Base-by-base conservation (phyloP, 2,113 vertebrate species). In the Lampris megalopsis region DNA sequence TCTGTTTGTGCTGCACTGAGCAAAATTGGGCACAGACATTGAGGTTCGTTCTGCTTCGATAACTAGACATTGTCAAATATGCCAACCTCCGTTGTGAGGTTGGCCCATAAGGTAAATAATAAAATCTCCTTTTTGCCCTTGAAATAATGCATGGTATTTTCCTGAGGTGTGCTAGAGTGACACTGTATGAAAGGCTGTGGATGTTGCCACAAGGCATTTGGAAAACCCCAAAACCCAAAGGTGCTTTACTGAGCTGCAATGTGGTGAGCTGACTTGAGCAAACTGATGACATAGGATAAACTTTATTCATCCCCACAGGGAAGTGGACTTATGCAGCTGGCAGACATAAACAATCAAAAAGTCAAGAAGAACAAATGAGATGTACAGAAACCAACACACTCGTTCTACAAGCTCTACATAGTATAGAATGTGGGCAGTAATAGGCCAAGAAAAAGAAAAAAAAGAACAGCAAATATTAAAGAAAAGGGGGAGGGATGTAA, bases 21-120 rank as follows among this genome's bases (percentile, higher is more conserved):
- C 61, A 72, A 42, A 73, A 78, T 37, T 77, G 65, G 73, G 70
- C 79, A 68, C 64, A 61, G 73, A 72, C 71, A 57, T 83, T 6
- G 40, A 60, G 43, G 62, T 78, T 36, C 50, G 43, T 41, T 59
- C 13, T 56, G 2, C 8, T 6, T 2, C 13, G 37, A 70, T 38
- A 74, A 54, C 35, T 48, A 45, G 6, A 40, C 24, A 35, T 37
- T 3, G 4, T 45, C 43, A 45, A 45, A 45, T 45, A 45, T 45
- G 43, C 4, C 7, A 45, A 45, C 43, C n/a, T n/a, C n/a, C n/a
- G 7, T 4, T 45, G 4, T 45, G 9, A 9, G 57, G 35, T 8
- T 40, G 6, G 36, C 37, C 3, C 37, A 59, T 2, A 38, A 35
- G 35, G 9, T 8, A 59, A 59, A 59, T 38, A 38, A 36, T 4